Base-by-base conservation (phyloP, 2,888 invertebrate species). In the Mythimna loreyi region DNA sequence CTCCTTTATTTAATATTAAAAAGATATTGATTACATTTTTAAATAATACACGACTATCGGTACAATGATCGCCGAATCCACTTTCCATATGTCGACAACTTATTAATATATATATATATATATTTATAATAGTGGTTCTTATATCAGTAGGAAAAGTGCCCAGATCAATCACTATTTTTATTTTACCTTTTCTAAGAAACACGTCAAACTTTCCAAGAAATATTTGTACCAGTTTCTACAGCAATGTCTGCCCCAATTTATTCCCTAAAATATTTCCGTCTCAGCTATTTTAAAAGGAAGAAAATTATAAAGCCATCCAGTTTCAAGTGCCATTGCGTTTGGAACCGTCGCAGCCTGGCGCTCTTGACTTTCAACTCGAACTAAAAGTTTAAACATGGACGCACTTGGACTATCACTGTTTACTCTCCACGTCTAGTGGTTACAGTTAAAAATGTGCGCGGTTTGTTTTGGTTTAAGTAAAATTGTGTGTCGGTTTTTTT, bases 381-480 rank as follows among this genome's bases (percentile, higher is more conserved):
- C 71, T 72, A 64, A 81, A 84, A 85, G 81, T 82, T 84, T 80
- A 78, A 82, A 82, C 73, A 81, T 60, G 64, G 55, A 67, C 60
- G 67, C 58, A 69, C 69, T 72, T 21, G 59, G 56, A 36, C 45
- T 23, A 43, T 62, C 59, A 72, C 72, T 69, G 64, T 78, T 73
- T 70, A 68, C 63, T 59, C 11, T 2, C 62, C 65, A 49, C 60
- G 25, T 67, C 67, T 50, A 52, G 62, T 62, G 59, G 62, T 60
- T 43, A 52, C 57, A 50, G 49, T 49, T 13, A 6, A 57, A 78
- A 80, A 67, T 58, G 30, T 45, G 33, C n/a, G 40, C 8, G 7
- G 8, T 19, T 25, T 58, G 7, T 33, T 56, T 45, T 1, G 50
- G 33, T 56, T 73, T 50, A 4, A 45, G 45, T 25, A 49, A 57